A percentile compares a stretch with the other conserved stretches of the same genome.
phyloP scores from a whole-genome alignment of 2,113 vertebrate genomes.

The Megalops atlanticus region DNA sequence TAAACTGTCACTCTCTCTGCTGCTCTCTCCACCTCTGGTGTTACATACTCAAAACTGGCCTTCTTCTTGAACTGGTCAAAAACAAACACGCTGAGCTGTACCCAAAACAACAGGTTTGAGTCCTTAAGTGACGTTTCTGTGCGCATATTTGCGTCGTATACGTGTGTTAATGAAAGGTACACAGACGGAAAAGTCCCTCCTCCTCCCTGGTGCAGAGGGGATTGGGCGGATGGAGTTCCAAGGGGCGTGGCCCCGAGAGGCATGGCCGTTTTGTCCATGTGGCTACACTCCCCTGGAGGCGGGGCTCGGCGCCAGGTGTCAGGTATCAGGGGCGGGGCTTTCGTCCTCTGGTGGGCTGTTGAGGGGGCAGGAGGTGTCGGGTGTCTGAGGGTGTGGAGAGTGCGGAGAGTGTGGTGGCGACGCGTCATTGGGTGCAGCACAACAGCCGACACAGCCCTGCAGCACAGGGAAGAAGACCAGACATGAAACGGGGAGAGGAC shows the following conservation, averaged over 20 bases:
- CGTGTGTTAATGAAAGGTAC: not conserved
- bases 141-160: not conserved
- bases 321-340: slow-evolving; percentile 49
- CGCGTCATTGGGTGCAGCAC: not conserved
- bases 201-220: not conserved
- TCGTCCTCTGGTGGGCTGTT: slow-evolving; percentile 49
- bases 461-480: slow-evolving; percentile 14
- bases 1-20: not conserved
- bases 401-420: slow-evolving; percentile 33
- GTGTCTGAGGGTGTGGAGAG: slow-evolving; percentile 39
- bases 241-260: not conserved
- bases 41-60: not conserved
- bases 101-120: not conserved
- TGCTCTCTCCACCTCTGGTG: not conserved
- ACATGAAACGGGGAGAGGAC: not conserved
- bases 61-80: not conserved
- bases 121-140: not conserved
- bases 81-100: not conserved
- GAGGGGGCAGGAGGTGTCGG: slow-evolving; percentile 50
- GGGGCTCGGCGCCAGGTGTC: slow-evolving; percentile 30
- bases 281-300: slow-evolving; percentile 3
- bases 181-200: not conserved
- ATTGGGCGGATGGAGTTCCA: not conserved
- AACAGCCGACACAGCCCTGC: slow-evolving; percentile 66
- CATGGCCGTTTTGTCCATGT: not conserved